Evolutionary conservation across 2,113 vertebrate species (phyloP).

Genomic region (Bucco capensis): DNA sequence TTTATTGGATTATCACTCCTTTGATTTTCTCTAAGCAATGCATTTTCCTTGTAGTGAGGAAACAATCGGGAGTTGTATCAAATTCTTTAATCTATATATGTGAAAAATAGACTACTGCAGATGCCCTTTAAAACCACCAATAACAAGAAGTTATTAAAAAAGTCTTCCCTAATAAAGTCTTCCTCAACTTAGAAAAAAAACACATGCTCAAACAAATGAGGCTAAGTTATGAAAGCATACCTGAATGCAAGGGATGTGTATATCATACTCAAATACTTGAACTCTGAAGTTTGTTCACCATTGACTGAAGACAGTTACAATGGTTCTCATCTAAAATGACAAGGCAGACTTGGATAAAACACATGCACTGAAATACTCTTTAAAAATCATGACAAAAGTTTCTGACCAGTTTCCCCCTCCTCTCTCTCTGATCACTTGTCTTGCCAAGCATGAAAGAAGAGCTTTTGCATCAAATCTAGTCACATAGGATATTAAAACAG

Average conservation of each 20-base stretch:
- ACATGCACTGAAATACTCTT: neutral
- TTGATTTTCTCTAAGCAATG: neutral
- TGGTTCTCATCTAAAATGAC: neutral
- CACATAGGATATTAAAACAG: neutral
- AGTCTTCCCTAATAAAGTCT: neutral
- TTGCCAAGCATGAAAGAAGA: neutral
- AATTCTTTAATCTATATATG: neutral
- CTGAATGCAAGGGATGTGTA: neutral
- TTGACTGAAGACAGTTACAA: neutral
- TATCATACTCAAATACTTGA: neutral
- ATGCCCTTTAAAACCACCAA: neutral
- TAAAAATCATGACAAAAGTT: neutral
- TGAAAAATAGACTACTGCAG: neutral
- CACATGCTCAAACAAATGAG: neutral
- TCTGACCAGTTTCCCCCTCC: accelerated
- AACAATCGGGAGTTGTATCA: neutral
- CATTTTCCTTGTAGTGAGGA: neutral
- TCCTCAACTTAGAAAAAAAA: neutral
- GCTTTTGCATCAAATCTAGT: neutral
- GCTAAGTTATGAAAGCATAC: neutral
- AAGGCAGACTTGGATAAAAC: neutral
- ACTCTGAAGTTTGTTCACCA: neutral
- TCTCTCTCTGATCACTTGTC: neutral
- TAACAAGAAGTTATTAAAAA: neutral
- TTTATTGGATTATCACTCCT: neutral